These are phyloP conservation scores for Ashinkailepas kermadecensis DNA, from an alignment of 2,888 invertebrate genomes.

Conservation along the genomic window DNA sequence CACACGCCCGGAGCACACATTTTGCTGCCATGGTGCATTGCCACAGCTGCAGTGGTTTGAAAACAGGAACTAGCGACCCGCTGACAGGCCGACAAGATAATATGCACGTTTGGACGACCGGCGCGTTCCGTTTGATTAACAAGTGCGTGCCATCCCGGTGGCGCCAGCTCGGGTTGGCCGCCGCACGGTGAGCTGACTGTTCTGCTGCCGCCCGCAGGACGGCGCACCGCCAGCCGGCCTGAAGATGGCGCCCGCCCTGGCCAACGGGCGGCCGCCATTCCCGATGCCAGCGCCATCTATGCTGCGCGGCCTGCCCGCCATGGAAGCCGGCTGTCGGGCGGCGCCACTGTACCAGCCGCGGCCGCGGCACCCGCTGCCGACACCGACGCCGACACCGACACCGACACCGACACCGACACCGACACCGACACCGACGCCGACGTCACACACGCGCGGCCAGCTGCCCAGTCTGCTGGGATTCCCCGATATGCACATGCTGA, in stretches of 20 bases:
- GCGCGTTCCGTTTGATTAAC: too few species aligned
- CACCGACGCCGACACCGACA: not conserved
- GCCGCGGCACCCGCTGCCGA: not conserved
- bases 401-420: not conserved
- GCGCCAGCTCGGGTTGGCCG: too few species aligned
- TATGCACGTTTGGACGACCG: too few species aligned
- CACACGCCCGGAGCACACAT: too few species aligned
- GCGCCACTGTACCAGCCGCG: not conserved
- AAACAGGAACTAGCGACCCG: too few species aligned
- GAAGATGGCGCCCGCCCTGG: not conserved
- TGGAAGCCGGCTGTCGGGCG: not conserved
- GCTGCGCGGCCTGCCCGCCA: not conserved
- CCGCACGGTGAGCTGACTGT: too few species aligned
- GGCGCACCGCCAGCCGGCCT: too few species aligned
- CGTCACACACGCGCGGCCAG: not conserved
- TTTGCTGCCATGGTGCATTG: too few species aligned
- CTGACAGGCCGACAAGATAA: too few species aligned
- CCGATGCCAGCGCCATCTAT: not conserved
- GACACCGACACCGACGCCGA: not conserved
- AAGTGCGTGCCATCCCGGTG: too few species aligned
- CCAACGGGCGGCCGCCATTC: not conserved
- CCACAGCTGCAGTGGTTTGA: too few species aligned
- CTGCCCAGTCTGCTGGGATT: conserved; percentile 1
- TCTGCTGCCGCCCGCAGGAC: too few species aligned
- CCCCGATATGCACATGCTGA: not conserved